Evolutionary conservation across 2,888 invertebrate species (phyloP), one percentile per base, ranked within the genome.

Genomic region (Dryadula phaetusa): DNA sequence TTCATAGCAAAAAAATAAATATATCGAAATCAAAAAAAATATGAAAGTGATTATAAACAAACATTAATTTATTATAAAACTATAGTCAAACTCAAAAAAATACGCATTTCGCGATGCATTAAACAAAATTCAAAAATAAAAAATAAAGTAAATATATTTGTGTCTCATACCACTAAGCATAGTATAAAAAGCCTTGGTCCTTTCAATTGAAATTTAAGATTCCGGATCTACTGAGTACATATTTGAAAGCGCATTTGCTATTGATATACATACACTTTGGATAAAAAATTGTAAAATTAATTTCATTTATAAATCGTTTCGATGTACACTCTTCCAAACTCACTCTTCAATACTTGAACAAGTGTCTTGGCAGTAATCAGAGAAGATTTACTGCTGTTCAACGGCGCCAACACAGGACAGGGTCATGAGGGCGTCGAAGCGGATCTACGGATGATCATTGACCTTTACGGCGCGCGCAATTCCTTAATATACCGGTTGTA

Each of bases 371-470:
- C 28, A 63, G 74, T 77, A 77, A 88, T 87, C 85, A 85, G 85
- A 85, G 81, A 83, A 84, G 82, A 85, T 74, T 72, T 64, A 63
- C 71, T 70, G 69, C 46, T 66, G 70, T 68, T 64, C 53, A 69
- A 67, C 81, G 80, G 82, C 85, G 85, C 85, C 80, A 81, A 82
- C 84, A 81, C 85, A 81, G 80, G 85, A 87, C 88, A 90, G 90
- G 92, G 92, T 92, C 92, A 90, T 79, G 88, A 85, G 90, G 90
- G 86, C 90, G 87, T 77, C 88, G 87, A 92, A 85, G 89, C 92
- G 92, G 92, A 92, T 92, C 92, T 92, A 88, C 86, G 85, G 88
- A 88, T 92, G 92, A 92, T 89, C 92, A 89, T 90, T 91, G 92
- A 92, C 92, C 92, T 92, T 92, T 92, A 88, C 78, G 82, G 87